phyloP scores from a whole-genome alignment of 2,888 invertebrate genomes.

The Drosophila anomelani region DNA sequence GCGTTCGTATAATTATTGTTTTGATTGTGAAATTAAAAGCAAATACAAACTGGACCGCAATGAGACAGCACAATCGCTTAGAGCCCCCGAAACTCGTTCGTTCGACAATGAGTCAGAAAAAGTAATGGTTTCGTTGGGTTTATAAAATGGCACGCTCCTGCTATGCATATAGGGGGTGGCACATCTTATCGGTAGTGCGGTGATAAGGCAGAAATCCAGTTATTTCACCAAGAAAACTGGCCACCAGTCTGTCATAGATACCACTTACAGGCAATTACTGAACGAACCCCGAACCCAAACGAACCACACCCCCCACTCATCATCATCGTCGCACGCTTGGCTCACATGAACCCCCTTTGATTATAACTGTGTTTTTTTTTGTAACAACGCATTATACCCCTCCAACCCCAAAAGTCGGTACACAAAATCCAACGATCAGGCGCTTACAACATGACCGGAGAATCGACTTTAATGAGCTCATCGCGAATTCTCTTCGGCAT shows the following conservation, averaged over 20 bases:
- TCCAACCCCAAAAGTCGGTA: background rate
- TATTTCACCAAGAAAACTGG: constrained; percentile 20
- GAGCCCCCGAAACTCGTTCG: constrained; percentile 29
- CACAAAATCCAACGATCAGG: constrained; percentile 53
- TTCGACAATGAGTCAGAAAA: constrained; percentile 27
- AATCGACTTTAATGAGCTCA: constrained; percentile 61
- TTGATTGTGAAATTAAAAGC: constrained; percentile 75
- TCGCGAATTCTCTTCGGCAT: constrained; percentile 36
- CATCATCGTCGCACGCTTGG: constrained; percentile 11
- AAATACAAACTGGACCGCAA: constrained; percentile 57
- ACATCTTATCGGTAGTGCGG: constrained; percentile 20
- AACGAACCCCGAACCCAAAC: background rate
- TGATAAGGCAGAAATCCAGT: constrained; percentile 38
- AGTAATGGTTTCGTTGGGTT: constrained; percentile 14
- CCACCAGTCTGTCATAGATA: constrained; percentile 22
- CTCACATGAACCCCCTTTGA: constrained; percentile 18
- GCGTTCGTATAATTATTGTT: constrained; percentile 55
- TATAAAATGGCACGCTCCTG: constrained; percentile 44
- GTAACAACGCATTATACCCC: constrained; percentile 26
- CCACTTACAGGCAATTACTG: constrained; percentile 5
- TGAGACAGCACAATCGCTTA: constrained; percentile 51
- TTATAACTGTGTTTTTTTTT: constrained; percentile 18
- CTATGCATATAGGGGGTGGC: constrained; percentile 5
- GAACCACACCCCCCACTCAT: constrained; percentile 12
- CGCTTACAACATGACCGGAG: constrained; percentile 55